phyloP scores from a whole-genome alignment of 2,113 vertebrate species.

The Panurus biarmicus region DNA sequence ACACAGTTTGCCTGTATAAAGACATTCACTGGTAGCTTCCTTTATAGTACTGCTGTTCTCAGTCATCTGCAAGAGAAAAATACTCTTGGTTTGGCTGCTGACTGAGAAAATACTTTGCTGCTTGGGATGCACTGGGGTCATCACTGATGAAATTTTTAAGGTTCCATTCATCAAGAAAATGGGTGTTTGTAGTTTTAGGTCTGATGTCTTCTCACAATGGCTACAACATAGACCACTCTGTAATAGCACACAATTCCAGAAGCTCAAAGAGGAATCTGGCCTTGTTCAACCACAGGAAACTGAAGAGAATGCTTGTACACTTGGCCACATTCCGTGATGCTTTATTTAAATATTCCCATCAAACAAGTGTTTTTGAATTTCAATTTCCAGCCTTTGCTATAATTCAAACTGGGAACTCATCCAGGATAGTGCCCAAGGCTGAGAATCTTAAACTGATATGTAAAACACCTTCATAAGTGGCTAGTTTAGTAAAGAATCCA shows the following conservation, averaged over 20 bases:
- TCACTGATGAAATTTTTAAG: background rate
- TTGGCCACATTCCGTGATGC: background rate
- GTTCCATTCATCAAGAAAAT: background rate
- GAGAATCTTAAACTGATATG: background rate
- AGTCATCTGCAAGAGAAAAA: background rate
- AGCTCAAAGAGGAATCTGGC: background rate
- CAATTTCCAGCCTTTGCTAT: background rate
- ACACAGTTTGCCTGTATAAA: background rate
- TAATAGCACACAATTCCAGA: background rate
- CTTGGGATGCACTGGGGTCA: background rate
- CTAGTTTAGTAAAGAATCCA: background rate
- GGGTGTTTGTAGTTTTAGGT: background rate
- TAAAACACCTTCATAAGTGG: background rate
- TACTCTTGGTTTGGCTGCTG: background rate
- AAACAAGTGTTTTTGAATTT: background rate
- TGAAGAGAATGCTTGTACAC: background rate
- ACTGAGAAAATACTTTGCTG: background rate
- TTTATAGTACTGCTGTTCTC: background rate
- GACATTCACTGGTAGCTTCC: background rate
- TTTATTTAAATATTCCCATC: background rate
- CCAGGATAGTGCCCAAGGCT: background rate
- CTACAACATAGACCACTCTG: fast-evolving
- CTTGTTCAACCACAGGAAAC: background rate
- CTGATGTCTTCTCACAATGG: background rate
- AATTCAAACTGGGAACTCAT: background rate